Evolutionary conservation across 2,797 vertebrate genomes (phyloP).

Genomic region (Acrossocheilus fasciatus): DNA sequence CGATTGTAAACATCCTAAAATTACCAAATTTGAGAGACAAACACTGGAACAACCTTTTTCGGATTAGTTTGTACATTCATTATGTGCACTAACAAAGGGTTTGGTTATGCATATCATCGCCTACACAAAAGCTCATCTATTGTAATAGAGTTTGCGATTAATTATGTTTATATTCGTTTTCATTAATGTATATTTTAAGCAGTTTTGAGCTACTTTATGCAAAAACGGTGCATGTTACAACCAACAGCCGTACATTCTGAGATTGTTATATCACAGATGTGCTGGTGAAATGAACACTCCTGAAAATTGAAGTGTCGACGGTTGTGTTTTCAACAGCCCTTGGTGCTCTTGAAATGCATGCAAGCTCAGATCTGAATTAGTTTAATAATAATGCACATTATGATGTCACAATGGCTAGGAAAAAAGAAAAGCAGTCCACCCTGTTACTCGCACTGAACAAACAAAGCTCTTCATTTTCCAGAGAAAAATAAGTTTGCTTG

Average conservation of each 20-base stretch:
- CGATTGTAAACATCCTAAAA: conserved; percentile 15
- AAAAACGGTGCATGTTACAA: conserved; percentile 25
- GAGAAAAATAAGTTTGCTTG: conserved; percentile 16
- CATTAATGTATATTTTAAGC: neutral
- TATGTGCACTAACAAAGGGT: conserved; percentile 17
- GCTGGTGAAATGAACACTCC: neutral
- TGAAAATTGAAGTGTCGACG: neutral
- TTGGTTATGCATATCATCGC: neutral
- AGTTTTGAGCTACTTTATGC: neutral
- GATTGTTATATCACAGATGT: neutral
- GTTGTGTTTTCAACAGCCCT: conserved; percentile 35
- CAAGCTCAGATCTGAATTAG: conserved; percentile 13
- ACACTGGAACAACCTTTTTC: neutral
- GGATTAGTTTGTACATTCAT: conserved; percentile 20
- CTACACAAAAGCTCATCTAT: neutral
- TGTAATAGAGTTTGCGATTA: neutral
- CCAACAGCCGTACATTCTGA: neutral
- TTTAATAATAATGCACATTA: conserved; percentile 34
- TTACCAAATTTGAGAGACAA: neutral
- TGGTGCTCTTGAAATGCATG: neutral
- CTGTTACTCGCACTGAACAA: conserved; percentile 35
- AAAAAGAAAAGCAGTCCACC: conserved; percentile 4
- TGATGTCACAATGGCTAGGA: neutral
- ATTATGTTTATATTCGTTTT: neutral
- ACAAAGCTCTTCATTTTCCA: conserved; percentile 28